Percentiles rank a stretch among this genome's conserved stretches.
phyloP scores from a whole-genome alignment of 2,888 invertebrate species.

The Teleogryllus oceanicus region DNA sequence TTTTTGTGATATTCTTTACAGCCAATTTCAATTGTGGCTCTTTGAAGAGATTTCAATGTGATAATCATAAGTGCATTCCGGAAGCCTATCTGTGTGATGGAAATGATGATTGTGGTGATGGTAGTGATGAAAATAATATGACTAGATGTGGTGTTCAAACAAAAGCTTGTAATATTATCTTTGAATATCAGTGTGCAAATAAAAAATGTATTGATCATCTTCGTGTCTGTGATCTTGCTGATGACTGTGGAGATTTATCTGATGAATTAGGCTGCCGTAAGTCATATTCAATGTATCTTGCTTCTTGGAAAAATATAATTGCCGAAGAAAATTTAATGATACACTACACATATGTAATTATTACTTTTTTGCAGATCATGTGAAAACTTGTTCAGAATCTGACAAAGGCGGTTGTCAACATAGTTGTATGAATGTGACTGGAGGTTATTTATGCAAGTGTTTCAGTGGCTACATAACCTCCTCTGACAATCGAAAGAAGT shows the following conservation, averaged over 20 bases:
- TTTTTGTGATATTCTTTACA: conserved; percentile 37
- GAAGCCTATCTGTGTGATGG: conserved; percentile 87
- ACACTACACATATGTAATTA: background rate
- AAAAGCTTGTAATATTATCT: conserved; percentile 70
- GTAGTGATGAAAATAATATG: conserved; percentile 93
- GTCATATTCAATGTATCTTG: conserved; percentile 41
- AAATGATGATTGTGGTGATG: conserved; percentile 89
- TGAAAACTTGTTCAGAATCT: conserved; percentile 47
- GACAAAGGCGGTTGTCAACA: conserved; percentile 83
- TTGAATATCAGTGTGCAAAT: conserved; percentile 86
- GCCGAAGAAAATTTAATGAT: background rate
- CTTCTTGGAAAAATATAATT: background rate
- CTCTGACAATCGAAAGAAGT: conserved; percentile 73
- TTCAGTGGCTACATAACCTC: conserved; percentile 81
- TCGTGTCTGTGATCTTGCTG: conserved; percentile 81
- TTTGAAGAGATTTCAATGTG: conserved; percentile 80
- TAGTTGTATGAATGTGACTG: conserved; percentile 80
- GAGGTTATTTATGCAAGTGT: conserved; percentile 88
- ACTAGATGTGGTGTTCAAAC: conserved; percentile 76
- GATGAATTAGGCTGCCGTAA: conserved; percentile 87
- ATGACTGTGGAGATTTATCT: conserved; percentile 86
- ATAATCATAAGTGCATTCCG: conserved; percentile 82
- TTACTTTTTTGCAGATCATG: conserved; percentile 46
- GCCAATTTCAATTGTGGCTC: conserved; percentile 83
- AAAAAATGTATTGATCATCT: conserved; percentile 74